phyloP scores from a whole-genome alignment of 2,888 invertebrate genomes.

The Drosophila mimica region DNA sequence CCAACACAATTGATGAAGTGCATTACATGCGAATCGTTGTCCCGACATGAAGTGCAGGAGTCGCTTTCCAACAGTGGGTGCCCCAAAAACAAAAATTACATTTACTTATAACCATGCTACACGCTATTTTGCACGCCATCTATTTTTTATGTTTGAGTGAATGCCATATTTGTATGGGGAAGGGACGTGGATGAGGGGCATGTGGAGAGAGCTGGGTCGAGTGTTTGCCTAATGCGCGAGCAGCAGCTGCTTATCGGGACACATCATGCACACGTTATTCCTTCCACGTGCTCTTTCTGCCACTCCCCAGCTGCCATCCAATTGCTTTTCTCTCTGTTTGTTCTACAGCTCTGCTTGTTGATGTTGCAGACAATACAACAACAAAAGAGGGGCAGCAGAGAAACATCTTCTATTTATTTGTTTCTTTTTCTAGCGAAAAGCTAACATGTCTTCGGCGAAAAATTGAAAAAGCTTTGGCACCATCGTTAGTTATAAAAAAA shows the following conservation, averaged over 20 bases:
- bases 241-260: slow-evolving; percentile 51
- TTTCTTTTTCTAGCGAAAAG: slow-evolving; percentile 13
- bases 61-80: not conserved
- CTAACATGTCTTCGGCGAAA: slow-evolving; percentile 32
- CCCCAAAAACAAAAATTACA: slow-evolving; percentile 45
- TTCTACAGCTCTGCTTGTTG: slow-evolving; percentile 39
- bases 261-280: slow-evolving; percentile 44
- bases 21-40: slow-evolving; percentile 22
- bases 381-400: not conserved
- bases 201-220: not conserved
- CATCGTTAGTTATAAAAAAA: slow-evolving; percentile 7
- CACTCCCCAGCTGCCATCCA: slow-evolving; percentile 4
- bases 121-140: slow-evolving; percentile 50
- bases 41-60: slow-evolving; percentile 4
- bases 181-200: too few relatives aligned
- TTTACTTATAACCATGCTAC: slow-evolving; percentile 30
- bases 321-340: slow-evolving; percentile 30
- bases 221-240: slow-evolving; percentile 41
- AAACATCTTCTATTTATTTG: slow-evolving; percentile 24
- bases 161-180: not conserved
- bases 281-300: not conserved
- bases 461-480: slow-evolving; percentile 44
- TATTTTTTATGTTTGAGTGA: slow-evolving; percentile 14
- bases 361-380: slow-evolving; percentile 44
- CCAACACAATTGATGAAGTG: slow-evolving; percentile 31